Percentiles rank a stretch among this genome's conserved stretches.
Conservation (phyloP, 35 echinoderm and acorn worm species). For the Apostichopus californicus region DNA sequence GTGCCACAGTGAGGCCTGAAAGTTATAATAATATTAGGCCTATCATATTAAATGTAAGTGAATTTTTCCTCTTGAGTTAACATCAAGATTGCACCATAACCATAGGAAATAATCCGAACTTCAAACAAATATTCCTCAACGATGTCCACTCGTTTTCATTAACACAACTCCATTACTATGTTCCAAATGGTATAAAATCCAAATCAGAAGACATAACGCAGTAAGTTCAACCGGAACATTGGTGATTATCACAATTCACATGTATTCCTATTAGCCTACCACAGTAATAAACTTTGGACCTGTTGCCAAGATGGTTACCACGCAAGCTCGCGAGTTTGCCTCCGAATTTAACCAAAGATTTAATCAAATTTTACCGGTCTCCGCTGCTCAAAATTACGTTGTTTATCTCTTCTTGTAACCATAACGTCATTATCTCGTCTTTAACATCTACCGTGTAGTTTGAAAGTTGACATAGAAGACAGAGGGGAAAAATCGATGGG, state of each 20-base stretch:
- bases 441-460: neutral
- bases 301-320: slow-evolving; percentile 22
- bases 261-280: neutral
- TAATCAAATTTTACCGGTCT: neutral
- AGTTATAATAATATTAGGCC: too few relatives aligned
- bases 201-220: neutral
- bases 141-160: neutral
- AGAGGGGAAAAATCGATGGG: neutral
- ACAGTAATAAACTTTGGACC: slow-evolving; percentile 31
- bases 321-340: neutral
- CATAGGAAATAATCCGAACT: neutral
- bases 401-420: slow-evolving; percentile 18
- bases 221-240: neutral
- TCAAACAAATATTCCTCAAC: neutral
- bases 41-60: too few relatives aligned
- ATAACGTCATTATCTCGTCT: neutral
- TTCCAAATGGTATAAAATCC: neutral
- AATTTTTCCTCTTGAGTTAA: too few relatives aligned
- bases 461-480: neutral
- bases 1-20: too few relatives aligned
- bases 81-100: too few relatives aligned
- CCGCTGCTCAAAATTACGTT: neutral
- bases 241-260: neutral
- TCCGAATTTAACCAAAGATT: slow-evolving; percentile 30
- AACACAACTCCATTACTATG: neutral